These are phyloP conservation scores for Raphicerus campestris DNA, from an alignment of 2,113 vertebrate species.

Conservation along the genomic window DNA sequence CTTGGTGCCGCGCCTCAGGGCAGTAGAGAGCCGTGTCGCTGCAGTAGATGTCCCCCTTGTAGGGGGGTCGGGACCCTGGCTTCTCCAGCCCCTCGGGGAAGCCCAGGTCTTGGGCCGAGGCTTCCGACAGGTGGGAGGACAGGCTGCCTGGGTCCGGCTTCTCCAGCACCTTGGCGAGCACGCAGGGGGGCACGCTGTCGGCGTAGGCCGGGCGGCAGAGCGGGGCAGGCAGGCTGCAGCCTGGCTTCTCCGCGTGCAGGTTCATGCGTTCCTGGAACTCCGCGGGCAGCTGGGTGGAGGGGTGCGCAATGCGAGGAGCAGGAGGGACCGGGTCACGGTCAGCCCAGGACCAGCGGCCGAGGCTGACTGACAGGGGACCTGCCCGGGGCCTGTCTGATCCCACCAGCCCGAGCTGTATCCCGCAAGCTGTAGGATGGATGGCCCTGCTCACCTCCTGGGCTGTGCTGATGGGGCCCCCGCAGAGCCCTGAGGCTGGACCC, in stretches of 20 bases:
- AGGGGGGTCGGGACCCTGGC: constrained; percentile 80
- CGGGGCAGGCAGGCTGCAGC: constrained; percentile 81
- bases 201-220: constrained; percentile 87
- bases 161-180: constrained; percentile 92
- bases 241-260: constrained; percentile 89
- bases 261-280: constrained; percentile 93
- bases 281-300: constrained; percentile 83
- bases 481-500: background rate
- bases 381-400: background rate
- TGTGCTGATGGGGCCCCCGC: fast-evolving
- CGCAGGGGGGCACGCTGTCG: constrained; percentile 86
- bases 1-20: constrained; percentile 87
- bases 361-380: fast-evolving
- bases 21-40: constrained; percentile 96
- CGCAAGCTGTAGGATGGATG: background rate
- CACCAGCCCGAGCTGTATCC: background rate
- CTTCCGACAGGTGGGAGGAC: constrained; percentile 87
- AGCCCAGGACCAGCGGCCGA: background rate
- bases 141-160: constrained; percentile 89
- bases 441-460: background rate
- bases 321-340: background rate
- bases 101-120: constrained; percentile 79
- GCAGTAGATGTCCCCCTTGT: constrained; percentile 92
- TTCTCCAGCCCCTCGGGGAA: constrained; percentile 84
- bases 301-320: background rate